A percentile compares a stretch with the other conserved stretches of the same genome.
These are phyloP conservation scores for Chymomyza caudatula DNA, from an alignment of 2,888 invertebrate genomes.

Conservation along the genomic window DNA sequence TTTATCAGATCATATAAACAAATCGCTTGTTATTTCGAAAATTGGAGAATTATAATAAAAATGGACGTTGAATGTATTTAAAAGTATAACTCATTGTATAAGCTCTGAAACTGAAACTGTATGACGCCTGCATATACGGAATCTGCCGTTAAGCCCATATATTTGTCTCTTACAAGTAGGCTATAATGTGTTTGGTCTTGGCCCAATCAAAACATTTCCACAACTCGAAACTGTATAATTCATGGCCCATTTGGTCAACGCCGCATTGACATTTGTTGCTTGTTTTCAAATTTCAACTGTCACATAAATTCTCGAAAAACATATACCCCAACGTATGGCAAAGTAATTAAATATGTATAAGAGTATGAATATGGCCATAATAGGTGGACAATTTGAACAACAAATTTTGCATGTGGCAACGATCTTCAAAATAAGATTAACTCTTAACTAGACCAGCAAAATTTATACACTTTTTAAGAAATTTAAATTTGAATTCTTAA, in stretches of 20 bases:
- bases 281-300: conserved; percentile 63
- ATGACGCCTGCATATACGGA: background rate
- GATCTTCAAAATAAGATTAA: background rate
- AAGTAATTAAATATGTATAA: background rate
- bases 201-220: background rate
- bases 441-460: conserved; percentile 26
- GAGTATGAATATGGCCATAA: background rate
- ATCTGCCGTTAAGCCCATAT: background rate
- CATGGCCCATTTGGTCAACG: conserved; percentile 58
- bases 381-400: background rate
- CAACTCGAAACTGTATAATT: conserved; percentile 40
- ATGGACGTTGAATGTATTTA: too few species aligned
- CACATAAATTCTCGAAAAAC: conserved; percentile 63
- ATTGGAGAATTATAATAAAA: too few species aligned
- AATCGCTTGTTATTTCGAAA: too few species aligned
- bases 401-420: background rate
- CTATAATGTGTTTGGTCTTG: background rate
- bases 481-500: conserved; percentile 63
- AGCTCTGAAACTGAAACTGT: background rate
- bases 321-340: conserved; percentile 23
- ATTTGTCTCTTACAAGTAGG: background rate
- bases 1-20: too few species aligned
- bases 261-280: conserved; percentile 66
- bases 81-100: too few species aligned
- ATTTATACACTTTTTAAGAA: conserved; percentile 40